Conservation (phyloP, 2,113 vertebrate genomes). For the Cyphomyrus discorhynchus region DNA sequence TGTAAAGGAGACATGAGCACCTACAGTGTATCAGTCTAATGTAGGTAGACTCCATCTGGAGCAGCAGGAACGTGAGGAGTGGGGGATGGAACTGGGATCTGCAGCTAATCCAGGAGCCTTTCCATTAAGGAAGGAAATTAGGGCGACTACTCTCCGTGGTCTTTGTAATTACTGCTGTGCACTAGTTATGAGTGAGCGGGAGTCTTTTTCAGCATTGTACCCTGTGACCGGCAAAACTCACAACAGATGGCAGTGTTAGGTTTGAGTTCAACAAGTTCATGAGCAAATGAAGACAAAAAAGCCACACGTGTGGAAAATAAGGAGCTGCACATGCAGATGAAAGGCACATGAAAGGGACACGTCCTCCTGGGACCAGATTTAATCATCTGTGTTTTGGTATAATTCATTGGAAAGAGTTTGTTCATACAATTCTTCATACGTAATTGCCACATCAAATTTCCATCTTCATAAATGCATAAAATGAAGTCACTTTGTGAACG, state of each 20-base stretch:
- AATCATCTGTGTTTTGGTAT: neutral
- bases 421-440: neutral
- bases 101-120: conserved; percentile 16
- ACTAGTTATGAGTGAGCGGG: neutral
- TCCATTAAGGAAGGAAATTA: conserved; percentile 3
- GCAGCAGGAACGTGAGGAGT: conserved; percentile 8
- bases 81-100: neutral
- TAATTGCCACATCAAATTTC: neutral
- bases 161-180: conserved; percentile 2
- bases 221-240: neutral
- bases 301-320: neutral
- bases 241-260: neutral
- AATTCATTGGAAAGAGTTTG: neutral
- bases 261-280: neutral
- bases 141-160: neutral
- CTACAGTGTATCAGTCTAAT: conserved; percentile 4
- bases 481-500: neutral
- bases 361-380: neutral
- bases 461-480: neutral
- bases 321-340: neutral
- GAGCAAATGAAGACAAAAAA: neutral
- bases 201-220: neutral
- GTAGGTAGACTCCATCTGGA: conserved; percentile 43
- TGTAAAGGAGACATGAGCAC: neutral
- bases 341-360: neutral